Percentiles rank a stretch among this genome's conserved stretches.
Conservation (phyloP, 2,888 invertebrate genomes). For the Nebria brevicollis region DNA sequence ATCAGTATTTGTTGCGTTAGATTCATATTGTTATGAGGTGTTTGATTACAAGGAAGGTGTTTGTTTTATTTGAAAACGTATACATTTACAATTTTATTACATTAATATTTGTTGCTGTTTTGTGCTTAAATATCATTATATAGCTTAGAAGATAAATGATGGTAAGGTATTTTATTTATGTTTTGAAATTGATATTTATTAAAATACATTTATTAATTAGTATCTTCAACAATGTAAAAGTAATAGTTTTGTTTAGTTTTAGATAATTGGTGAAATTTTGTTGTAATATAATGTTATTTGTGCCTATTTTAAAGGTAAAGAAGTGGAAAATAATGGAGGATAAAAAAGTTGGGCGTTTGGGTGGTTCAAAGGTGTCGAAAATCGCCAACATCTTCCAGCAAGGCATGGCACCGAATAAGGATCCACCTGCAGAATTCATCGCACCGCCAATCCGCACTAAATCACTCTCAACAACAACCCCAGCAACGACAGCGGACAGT, state of each 20-base stretch:
- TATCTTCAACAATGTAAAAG: no score
- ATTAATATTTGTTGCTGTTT: no score
- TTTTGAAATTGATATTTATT: not conserved
- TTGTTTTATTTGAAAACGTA: no score
- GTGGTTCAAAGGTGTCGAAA: constrained; percentile 87
- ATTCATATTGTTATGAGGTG: no score
- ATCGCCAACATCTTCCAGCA: constrained; percentile 90
- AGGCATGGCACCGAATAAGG: constrained; percentile 70
- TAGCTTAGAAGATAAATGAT: not conserved
- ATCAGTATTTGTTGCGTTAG: no score
- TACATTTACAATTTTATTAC: no score
- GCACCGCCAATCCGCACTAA: constrained; percentile 52
- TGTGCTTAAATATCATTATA: no score
- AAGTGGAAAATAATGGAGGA: constrained; percentile 58
- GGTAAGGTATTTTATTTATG: not conserved
- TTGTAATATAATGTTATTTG: not conserved
- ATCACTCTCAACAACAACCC: constrained; percentile 33
- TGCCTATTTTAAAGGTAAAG: constrained; percentile 8
- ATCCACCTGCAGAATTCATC: constrained; percentile 51
- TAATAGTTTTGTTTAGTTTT: not conserved
- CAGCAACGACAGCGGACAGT: constrained; percentile 55
- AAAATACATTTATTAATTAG: no score
- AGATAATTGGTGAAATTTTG: not conserved
- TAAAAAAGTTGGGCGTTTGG: constrained; percentile 57
- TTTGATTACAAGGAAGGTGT: no score